Base-by-base conservation (phyloP, 2,113 vertebrate species). In the Oncorhynchus clarkii region DNA sequence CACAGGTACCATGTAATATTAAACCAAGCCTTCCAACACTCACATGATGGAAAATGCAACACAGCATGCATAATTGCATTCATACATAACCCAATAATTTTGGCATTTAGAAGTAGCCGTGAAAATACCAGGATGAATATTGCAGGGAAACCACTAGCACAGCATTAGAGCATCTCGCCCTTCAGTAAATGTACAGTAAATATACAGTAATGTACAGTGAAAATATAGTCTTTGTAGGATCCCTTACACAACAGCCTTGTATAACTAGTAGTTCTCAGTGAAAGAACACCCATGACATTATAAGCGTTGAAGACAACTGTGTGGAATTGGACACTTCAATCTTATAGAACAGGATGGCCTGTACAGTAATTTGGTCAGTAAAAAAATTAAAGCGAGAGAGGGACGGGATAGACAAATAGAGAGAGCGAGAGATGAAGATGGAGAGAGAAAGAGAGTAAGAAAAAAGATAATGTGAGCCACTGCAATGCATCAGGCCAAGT, bases 21-120 rank as follows among this genome's bases (percentile, higher is more conserved):
- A 74, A 57, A 80, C 83, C 79, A 76, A 88, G 80, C 71, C 69
- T 74, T 81, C 75, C 73, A 69, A 82, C 76, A 34, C 74, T 80
- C 73, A 70, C 77, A 73, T 82, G 76, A 82, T 82, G 72, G 82
- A 68, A 80, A 84, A 85, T 85, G 78, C 86, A 88, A 57, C 57
- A 78, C 79, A 82, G 82, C 84, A 88, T 90, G 81, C 76, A 78
- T 79, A 85, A 87, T 87, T 84, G 72, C 86, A 84, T 89, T 87
- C 85, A 80, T 49, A 83, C 83, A 89, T 83, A 89, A 85, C 81
- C 80, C 86, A 86, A 78, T 90, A 77, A 85, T 87, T 85, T 85
- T 86, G 78, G 72, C 77, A 75, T 81, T 80, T 88, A 78, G 66
- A 70, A 73, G 78, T 65, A 80, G 72, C 75, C 76, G 31, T 68